Base-by-base conservation (phyloP, 1,140 invertebrate genomes). In the Adelges cooleyi region DNA sequence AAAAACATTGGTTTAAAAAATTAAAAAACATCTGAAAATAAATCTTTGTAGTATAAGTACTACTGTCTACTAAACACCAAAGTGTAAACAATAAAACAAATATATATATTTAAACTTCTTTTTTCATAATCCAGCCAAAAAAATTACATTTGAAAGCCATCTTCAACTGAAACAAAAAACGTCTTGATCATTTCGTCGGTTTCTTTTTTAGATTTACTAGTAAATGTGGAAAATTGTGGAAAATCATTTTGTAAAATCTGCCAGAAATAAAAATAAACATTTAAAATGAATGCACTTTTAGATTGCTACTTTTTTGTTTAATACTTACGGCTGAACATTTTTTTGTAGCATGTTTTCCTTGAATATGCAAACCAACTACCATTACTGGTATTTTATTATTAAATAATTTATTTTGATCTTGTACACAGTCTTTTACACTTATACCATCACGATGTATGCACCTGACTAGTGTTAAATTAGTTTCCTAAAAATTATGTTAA, bases 171-270 rank as follows among this genome's bases (percentile, higher is more conserved):
- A n/a, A 20, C 11, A 9, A 62, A 62, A 48, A 48, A 62, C 4
- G 20, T 33, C 6, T 62, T 48, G 22, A 62, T 33, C 9, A 62
- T 17, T 62, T 46, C 40, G 29, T 48, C 44, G 1, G 56, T 25
- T 62, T 62, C 56, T 13, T 2, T 10, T 6, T 62, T 25, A 18
- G 56, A 48, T 48, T 48, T 48, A 46, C 56, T 62, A 17, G 46
- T 29, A 1, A 29, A 46, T 62, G 25, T 18, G 20, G 38, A 46
- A 17, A 62, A 62, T 13, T 62, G 56, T 20, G 56, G 56, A 33
- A 62, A 62, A 62, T 62, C 56, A 10, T 48, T 62, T 10, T 22
- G n/a, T 33, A 62, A 62, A 29, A 62, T 62, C 56, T 62, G 22
- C 33, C 13, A 22, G 22, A 48, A 20, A 33, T 2, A 46, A 53